A percentile compares a stretch with the other conserved stretches of the same genome.
These are phyloP conservation scores for Anabas testudineus DNA, from an alignment of 2,797 vertebrate species.

Conservation along the genomic window DNA sequence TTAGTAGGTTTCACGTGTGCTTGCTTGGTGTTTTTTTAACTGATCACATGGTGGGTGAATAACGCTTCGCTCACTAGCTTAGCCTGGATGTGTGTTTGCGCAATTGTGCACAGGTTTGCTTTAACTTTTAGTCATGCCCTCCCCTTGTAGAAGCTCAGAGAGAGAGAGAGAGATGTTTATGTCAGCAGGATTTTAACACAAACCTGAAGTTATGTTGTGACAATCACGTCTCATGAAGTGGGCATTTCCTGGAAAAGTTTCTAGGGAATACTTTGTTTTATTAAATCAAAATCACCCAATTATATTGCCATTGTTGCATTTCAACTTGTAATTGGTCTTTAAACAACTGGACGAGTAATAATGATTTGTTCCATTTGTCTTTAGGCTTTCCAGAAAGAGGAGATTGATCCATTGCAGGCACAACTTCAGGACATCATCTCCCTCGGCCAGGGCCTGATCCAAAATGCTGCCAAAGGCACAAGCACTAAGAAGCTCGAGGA, in stretches of 20 bases:
- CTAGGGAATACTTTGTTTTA: neutral
- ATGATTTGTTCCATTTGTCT: constrained; percentile 47
- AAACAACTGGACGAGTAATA: neutral
- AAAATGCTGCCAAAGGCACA: constrained; percentile 91
- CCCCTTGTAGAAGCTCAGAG: constrained; percentile 32
- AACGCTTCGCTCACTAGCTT: constrained; percentile 57
- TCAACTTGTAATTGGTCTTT: constrained; percentile 3
- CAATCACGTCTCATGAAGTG: constrained; percentile 14
- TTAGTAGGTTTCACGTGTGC: constrained; percentile 38
- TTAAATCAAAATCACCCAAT: neutral
- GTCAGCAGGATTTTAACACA: constrained; percentile 41
- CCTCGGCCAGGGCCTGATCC: constrained; percentile 93
- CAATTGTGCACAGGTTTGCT: constrained; percentile 78
- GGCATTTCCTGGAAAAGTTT: neutral
- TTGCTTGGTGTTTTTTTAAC: constrained; percentile 44
- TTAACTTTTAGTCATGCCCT: constrained; percentile 32
- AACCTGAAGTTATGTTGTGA: constrained; percentile 14
- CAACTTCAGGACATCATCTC: constrained; percentile 93
- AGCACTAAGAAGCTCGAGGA: constrained; percentile 90
- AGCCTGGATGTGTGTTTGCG: constrained; percentile 56
- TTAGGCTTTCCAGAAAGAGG: constrained; percentile 96
- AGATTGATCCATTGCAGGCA: constrained; percentile 92
- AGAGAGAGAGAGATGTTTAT: constrained; percentile 41
- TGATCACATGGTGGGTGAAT: constrained; percentile 64
- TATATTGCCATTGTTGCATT: neutral